A percentile compares a stretch with the other conserved stretches of the same genome.
Conservation (phyloP, 2,113 vertebrate genomes). For the Amblyopsis rosae region DNA sequence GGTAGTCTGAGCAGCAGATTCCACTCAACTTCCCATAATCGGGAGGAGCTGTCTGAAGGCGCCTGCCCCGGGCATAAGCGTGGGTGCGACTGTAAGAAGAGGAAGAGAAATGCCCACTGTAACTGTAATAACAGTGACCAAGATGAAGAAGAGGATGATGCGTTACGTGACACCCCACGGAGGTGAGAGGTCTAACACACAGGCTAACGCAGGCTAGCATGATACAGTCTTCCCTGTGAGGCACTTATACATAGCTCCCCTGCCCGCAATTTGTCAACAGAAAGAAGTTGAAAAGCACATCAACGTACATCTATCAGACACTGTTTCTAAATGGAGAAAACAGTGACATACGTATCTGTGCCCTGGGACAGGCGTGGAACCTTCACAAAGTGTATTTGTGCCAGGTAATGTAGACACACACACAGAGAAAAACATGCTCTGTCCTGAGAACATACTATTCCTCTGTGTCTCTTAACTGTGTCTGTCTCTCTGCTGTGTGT, state of each 20-base stretch:
- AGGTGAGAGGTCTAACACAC: conserved; percentile 57
- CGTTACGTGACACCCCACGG: conserved; percentile 77
- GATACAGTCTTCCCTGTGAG: background rate
- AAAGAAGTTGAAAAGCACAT: conserved; percentile 95
- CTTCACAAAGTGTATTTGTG: conserved; percentile 97
- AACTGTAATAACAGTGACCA: conserved; percentile 81
- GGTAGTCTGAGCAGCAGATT: conserved; percentile 75
- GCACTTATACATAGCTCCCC: background rate
- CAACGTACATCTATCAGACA: conserved; percentile 96
- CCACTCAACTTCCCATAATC: conserved; percentile 60
- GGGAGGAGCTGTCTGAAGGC: conserved; percentile 58
- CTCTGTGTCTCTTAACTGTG: background rate
- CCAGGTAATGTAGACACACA: conserved; percentile 80
- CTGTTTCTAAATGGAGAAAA: conserved; percentile 96
- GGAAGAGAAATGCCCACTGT: conserved; percentile 76
- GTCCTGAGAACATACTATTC: background rate
- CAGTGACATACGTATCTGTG: conserved; percentile 94
- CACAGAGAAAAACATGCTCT: background rate
- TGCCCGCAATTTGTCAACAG: conserved; percentile 58
- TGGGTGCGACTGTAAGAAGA: conserved; percentile 79
- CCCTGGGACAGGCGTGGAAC: conserved; percentile 95
- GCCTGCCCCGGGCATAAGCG: conserved; percentile 54
- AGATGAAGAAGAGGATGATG: conserved; percentile 80
- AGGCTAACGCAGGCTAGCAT: too few species aligned
- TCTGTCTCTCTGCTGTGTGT: conserved; percentile 9